Evolutionary conservation across 2,888 invertebrate genomes (phyloP), one percentile per base, ranked within the genome.

Genomic region (Bellardia bayeri): DNA sequence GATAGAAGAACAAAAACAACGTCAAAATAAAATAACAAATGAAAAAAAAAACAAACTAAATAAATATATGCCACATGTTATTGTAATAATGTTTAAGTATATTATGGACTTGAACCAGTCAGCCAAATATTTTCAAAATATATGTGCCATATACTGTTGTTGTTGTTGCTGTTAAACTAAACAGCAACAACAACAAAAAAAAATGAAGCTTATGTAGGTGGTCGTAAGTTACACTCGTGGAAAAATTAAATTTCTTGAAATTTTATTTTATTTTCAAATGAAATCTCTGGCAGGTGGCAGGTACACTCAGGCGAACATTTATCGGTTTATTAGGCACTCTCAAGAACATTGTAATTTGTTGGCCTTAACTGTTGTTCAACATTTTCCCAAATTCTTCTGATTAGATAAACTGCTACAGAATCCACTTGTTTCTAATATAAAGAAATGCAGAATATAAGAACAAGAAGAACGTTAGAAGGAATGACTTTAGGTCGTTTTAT

Each of bases 31-130:
- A 23, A 30, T 5, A 49, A 13, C 2, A 49, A 37, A 30, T 3
- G 33, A 14, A 33, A 30, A 64, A 72, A 68, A 56, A 23, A 76
- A 54, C 40, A 45, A 64, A 74, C 42, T 40, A 80, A 82, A 75
- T 56, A 78, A 87, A 78, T 82, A 82, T 75, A 82, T 82, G 82
- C 82, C 87, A 87, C 82, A 87, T 87, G 87, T 87, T 85, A 51
- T 75, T 64, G 63, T 79, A 82, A 82, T 85, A 87, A 85, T 85
- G 85, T 71, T 82, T 85, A 82, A 87, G 87, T 85, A 45, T 87
- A 87, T 87, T 87, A 79, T 85, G 79, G 87, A 85, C 82, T 87
- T 82, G 78, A 82, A 82, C 82, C 79, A 82, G 68, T 69, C 79
- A 79, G 78, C 74, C 74, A 87, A 82, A 82, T 82, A 79, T 69